Percentiles rank a stretch among this genome's conserved stretches.
These are phyloP conservation scores for Sipunculus nudus DNA, from an alignment of 2,888 invertebrate genomes.

Conservation along the genomic window DNA sequence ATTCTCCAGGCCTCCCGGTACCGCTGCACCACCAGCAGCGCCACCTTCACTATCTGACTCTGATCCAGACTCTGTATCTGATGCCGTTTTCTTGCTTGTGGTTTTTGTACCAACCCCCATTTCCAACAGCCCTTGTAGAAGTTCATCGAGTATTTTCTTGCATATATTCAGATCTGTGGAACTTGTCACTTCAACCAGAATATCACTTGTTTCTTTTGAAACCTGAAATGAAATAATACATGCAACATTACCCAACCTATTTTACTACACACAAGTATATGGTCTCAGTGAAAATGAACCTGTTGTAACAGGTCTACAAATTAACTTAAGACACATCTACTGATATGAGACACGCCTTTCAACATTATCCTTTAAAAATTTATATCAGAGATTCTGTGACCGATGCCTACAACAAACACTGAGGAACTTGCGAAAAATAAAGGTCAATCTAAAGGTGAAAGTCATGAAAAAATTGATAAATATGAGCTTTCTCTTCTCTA, in stretches of 20 bases:
- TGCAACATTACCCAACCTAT: no score
- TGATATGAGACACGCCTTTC: neutral
- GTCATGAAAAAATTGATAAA: no score
- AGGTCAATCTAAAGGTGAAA: no score
- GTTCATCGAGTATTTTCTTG: constrained; percentile 74
- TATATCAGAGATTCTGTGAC: no score
- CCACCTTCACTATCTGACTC: neutral
- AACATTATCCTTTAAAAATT: no score
- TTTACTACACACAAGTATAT: no score
- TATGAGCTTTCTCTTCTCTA: no score
- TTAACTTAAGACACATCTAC: neutral
- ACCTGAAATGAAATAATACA: constrained; percentile 70
- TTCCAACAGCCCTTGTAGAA: constrained; percentile 74
- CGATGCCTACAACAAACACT: no score
- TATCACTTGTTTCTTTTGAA: constrained; percentile 72
- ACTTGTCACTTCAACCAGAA: constrained; percentile 83
- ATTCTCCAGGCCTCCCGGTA: constrained; percentile 39
- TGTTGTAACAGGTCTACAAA: neutral
- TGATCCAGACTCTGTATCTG: constrained; percentile 24
- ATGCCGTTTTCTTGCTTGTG: constrained; percentile 43
- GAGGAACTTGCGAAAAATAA: no score
- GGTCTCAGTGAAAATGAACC: no score
- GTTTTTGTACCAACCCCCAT: constrained; percentile 50
- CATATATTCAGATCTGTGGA: constrained; percentile 74
- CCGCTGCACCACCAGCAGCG: constrained; percentile 48